Conservation (phyloP, 2,797 vertebrate genomes). For the Diplodus sargus region DNA sequence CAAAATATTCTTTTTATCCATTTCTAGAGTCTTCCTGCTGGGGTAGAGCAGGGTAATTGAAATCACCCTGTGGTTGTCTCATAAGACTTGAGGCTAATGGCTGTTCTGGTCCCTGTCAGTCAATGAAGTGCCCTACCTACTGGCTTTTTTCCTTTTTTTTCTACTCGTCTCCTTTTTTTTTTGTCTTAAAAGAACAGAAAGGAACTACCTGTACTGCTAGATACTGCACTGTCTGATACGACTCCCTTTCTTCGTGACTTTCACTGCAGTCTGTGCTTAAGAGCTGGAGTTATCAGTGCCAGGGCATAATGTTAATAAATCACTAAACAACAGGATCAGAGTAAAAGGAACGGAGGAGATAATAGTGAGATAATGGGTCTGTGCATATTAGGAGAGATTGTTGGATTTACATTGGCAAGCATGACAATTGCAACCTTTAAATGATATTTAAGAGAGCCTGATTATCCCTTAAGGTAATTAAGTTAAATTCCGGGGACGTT, state of each 20-base stretch:
- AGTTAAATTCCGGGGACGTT: slow-evolving; percentile 78
- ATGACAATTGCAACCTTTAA: slow-evolving; percentile 82
- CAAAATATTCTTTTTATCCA: slow-evolving; percentile 60
- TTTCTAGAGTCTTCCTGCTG: slow-evolving; percentile 58
- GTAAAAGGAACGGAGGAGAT: slow-evolving; percentile 44
- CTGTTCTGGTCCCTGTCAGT: slow-evolving; percentile 73
- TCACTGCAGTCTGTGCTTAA: slow-evolving; percentile 48
- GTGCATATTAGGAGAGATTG: slow-evolving; percentile 58
- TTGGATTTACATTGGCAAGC: slow-evolving; percentile 74
- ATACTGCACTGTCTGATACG: slow-evolving; percentile 28
- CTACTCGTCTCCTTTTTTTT: slow-evolving; percentile 32
- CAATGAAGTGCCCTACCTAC: slow-evolving; percentile 57
- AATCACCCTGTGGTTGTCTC: slow-evolving; percentile 77
- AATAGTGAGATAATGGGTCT: slow-evolving; percentile 60
- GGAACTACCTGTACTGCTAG: slow-evolving; percentile 28
- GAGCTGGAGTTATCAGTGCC: slow-evolving; percentile 46
- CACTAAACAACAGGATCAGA: slow-evolving; percentile 51
- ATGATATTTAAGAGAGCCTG: slow-evolving; percentile 81
- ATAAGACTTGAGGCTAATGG: slow-evolving; percentile 77
- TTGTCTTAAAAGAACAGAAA: slow-evolving; percentile 40
- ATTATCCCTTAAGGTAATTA: slow-evolving; percentile 82
- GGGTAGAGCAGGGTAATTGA: slow-evolving; percentile 74
- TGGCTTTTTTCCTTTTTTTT: slow-evolving; percentile 9
- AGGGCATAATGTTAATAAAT: slow-evolving; percentile 57
- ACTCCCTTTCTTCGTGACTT: slow-evolving; percentile 55